phyloP scores from a whole-genome alignment of 2,888 invertebrate species.

The Phorcus lineatus region DNA sequence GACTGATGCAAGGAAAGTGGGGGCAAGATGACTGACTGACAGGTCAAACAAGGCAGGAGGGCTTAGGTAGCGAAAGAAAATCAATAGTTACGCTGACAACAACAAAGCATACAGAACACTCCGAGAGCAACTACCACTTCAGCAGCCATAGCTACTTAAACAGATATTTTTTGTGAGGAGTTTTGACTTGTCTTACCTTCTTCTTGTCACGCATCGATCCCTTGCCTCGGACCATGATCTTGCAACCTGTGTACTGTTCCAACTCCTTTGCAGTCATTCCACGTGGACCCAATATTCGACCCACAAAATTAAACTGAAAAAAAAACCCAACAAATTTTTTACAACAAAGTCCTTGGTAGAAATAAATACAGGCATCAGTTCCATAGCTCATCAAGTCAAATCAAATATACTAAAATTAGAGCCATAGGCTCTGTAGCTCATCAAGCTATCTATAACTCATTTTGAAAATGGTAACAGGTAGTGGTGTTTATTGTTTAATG shows the following conservation, averaged over 20 bases:
- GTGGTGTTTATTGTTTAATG: no score
- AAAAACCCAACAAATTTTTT: no score
- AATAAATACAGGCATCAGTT: background rate
- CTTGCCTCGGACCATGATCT: slow-evolving; percentile 99
- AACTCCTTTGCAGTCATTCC: slow-evolving; percentile 99
- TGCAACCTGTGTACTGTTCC: slow-evolving; percentile 99
- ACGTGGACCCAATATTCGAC: slow-evolving; percentile 98
- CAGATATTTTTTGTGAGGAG: background rate
- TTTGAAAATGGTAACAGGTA: no score
- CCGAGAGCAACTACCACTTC: background rate
- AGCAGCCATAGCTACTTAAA: background rate
- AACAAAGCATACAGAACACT: background rate
- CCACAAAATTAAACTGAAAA: slow-evolving; percentile 99
- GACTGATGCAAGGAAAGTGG: background rate
- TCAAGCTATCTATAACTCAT: no score
- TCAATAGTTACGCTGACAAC: background rate
- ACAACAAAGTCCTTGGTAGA: background rate
- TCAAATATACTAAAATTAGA: no score
- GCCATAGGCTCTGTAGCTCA: no score
- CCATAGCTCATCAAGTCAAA: no score
- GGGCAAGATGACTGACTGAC: slow-evolving; percentile 10
- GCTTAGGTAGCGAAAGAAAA: background rate
- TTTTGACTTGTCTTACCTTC: slow-evolving; percentile 84
- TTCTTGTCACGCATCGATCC: slow-evolving; percentile 99
- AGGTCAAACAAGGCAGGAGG: background rate